A percentile compares a stretch with the other conserved stretches of the same genome.
Conservation (phyloP, 1,140 invertebrate species). For the Venturia canescens region DNA sequence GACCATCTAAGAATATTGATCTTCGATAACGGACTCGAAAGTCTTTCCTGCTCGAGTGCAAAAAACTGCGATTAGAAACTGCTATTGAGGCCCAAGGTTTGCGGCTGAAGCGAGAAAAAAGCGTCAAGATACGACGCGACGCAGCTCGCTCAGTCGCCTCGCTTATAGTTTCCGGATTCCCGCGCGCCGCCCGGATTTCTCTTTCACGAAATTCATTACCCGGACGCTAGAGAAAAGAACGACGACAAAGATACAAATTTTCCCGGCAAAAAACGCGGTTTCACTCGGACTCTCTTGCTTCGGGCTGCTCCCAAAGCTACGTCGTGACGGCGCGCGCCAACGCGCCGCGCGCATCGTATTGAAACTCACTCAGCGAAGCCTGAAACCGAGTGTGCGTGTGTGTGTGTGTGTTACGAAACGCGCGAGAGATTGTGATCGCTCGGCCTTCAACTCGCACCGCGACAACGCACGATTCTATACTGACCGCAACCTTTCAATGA, state of each 20-base stretch:
- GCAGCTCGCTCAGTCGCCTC: neutral
- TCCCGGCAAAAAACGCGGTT: neutral
- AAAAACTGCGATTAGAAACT: too few species aligned
- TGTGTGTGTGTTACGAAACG: slow-evolving; percentile 15
- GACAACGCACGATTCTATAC: neutral
- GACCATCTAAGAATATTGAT: too few species aligned
- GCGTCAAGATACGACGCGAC: neutral
- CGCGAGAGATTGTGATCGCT: neutral
- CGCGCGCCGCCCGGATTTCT: neutral
- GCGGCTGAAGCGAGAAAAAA: too few species aligned
- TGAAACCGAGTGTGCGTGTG: slow-evolving; percentile 18
- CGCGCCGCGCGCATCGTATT: neutral
- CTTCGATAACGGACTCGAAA: too few species aligned
- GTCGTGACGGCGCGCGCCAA: neutral
- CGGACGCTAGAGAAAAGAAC: neutral
- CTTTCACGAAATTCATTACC: neutral
- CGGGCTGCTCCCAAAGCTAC: too few species aligned
- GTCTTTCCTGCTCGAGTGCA: too few species aligned
- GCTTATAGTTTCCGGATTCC: neutral
- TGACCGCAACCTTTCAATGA: neutral
- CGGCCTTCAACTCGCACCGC: slow-evolving; percentile 4
- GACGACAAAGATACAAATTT: neutral
- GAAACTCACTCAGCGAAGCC: neutral
- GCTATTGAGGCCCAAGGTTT: too few species aligned
- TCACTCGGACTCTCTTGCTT: too few species aligned